These are phyloP conservation scores for Crocidura indochinensis DNA, from an alignment of 2,797 vertebrate genomes.

Conservation along the genomic window DNA sequence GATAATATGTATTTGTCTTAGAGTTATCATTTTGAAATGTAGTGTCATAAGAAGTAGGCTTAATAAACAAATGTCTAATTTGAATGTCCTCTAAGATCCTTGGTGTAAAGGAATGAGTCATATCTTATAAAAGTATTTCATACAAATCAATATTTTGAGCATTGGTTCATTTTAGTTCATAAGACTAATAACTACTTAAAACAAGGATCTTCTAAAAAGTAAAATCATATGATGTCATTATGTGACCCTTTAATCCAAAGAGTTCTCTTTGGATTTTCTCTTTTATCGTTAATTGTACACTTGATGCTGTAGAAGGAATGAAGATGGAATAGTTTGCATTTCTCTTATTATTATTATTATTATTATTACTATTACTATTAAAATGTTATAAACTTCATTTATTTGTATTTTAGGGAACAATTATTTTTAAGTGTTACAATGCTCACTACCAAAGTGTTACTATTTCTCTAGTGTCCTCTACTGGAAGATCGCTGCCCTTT, in stretches of 20 bases:
- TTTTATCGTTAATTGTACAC: slow-evolving; percentile 56
- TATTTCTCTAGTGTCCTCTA: too few relatives aligned
- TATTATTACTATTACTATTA: not conserved
- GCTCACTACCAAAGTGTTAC: too few relatives aligned
- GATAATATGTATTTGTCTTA: slow-evolving; percentile 45
- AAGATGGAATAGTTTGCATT: not conserved
- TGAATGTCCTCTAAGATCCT: slow-evolving; percentile 70
- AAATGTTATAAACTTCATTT: too few relatives aligned
- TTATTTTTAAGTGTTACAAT: too few relatives aligned
- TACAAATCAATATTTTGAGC: slow-evolving; percentile 61
- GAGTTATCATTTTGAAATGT: slow-evolving; percentile 56
- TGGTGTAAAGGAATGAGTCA: slow-evolving; percentile 76
- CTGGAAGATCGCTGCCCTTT: too few relatives aligned
- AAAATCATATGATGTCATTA: slow-evolving; percentile 75
- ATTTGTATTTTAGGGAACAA: too few relatives aligned
- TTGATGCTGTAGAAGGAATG: slow-evolving; percentile 42
- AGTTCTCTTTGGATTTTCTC: slow-evolving; percentile 47
- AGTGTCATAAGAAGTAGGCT: not conserved
- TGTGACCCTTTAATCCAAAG: slow-evolving; percentile 61
- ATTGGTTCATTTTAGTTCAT: slow-evolving; percentile 73
- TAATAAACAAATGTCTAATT: slow-evolving; percentile 76
- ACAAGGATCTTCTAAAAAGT: slow-evolving; percentile 69
- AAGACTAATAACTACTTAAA: slow-evolving; percentile 71
- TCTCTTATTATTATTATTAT: not conserved
- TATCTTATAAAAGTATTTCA: slow-evolving; percentile 72